A percentile compares a stretch with the other conserved stretches of the same genome.
phyloP scores from a whole-genome alignment of 1,140 invertebrate genomes.

The Belonocnema kinseyi region DNA sequence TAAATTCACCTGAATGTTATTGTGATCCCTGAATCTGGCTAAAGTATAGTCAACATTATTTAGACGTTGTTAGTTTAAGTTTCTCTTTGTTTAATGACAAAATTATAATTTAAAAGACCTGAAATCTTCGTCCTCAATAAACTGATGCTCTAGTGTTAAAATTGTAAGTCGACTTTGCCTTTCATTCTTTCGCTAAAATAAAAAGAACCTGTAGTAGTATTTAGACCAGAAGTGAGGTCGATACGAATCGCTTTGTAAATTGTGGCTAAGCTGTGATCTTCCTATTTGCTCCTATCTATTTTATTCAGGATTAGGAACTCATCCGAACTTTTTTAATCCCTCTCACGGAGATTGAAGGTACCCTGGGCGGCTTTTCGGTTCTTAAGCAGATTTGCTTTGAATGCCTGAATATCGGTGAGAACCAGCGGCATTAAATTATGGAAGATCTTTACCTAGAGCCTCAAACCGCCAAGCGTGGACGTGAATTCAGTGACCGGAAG shows the following conservation, averaged over 20 bases:
- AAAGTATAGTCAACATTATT: too few relatives aligned
- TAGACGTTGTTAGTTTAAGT: too few relatives aligned
- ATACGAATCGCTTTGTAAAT: background rate
- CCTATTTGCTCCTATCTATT: constrained; percentile 20
- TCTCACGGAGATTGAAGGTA: constrained; percentile 12
- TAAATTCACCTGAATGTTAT: too few relatives aligned
- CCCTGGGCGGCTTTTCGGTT: background rate
- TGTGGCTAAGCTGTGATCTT: constrained; percentile 1
- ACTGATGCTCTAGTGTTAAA: too few relatives aligned
- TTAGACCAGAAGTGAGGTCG: background rate
- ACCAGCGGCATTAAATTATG: constrained; percentile 3
- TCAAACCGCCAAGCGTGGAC: background rate
- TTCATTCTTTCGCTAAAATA: background rate
- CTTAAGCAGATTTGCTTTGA: constrained; percentile 15
- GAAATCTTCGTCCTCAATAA: too few relatives aligned
- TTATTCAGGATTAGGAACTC: constrained; percentile 14
- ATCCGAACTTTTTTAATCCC: background rate
- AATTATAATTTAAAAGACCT: too few relatives aligned
- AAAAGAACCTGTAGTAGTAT: background rate
- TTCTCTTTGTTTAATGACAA: too few relatives aligned
- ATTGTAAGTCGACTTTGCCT: too few relatives aligned
- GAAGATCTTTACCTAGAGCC: background rate
- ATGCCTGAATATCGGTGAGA: background rate
- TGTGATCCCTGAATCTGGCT: too few relatives aligned
- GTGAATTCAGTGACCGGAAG: constrained; percentile 10